Base-by-base conservation (phyloP, 2,888 invertebrate species). In the Xestia rhomboidea region DNA sequence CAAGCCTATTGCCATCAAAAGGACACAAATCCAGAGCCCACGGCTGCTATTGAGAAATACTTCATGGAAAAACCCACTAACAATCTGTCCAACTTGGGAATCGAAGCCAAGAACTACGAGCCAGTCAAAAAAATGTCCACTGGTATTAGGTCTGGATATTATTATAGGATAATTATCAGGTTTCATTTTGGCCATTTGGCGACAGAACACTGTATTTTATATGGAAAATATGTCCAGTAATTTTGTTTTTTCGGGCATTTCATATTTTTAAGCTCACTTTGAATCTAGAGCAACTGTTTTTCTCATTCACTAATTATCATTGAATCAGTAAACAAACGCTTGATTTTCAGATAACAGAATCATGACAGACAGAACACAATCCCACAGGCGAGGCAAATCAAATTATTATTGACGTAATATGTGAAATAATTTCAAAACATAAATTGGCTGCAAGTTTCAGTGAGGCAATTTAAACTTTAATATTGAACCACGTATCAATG, bases 391-490 rank as follows among this genome's bases (percentile, higher is more conserved):
- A n/a, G 18, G 44, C 60, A 64, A 54, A 74, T 77, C 64, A 76
- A 68, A 68, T 72, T 51, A 51, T 15, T 27, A 66, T 57, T 66
- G 72, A 70, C 8, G 46, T 77, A 77, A 70, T 87, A 73, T 76
- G 73, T 82, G 51, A 83, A 81, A 83, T 87, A 81, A 88, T 85
- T 75, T 71, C 75, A 77, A 88, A 89, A 87, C 86, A 88, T 87
- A 90, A 89, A 91, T 90, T 91, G 88, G 79, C 77, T 79, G 76
- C 74, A 89, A 89, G 82, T 86, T 89, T 84, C 49, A 75, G 69
- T 76, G 83, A 91, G 86, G 85, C 89, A 91, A 92, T 92, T 91
- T 89, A 89, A 92, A 91, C 89, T 92, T 91, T 75, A 68, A 78
- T 84, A 89, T 87, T 86, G 87, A 84, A 81, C 63, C 75, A 82